Base-by-base conservation (phyloP, 1,140 invertebrate species). In the Brachystomella parvula region DNA sequence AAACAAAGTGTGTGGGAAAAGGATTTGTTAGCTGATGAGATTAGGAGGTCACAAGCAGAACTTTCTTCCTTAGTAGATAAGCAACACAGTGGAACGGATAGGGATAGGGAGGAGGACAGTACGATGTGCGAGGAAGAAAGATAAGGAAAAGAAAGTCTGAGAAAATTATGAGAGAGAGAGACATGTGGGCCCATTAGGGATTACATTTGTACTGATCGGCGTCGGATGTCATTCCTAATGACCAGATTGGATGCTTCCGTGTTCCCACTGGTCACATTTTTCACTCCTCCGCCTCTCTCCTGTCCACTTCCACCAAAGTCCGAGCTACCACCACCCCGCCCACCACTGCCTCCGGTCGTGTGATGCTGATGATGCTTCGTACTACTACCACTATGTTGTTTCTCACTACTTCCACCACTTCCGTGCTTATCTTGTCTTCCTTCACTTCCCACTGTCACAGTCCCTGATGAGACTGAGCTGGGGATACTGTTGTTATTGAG, bases 191-290 rank as follows among this genome's bases (percentile, higher is more conserved):
- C 29, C 57, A 28, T 58, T 58, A 28, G 29, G 21, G 57, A n/a
- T 72, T 69, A 72, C 71, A 73, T 70, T 73, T 73, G 71, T 65
- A 73, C 71, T 73, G 71, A 73, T 66, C 71, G 58, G 49, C 71
- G 66, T 59, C 68, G 30, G 21, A 66, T 61, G 47, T 73, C 68
- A 61, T 47, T 70, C 17, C 68, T 59, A 69, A 73, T 70, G 49
- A 61, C 61, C 33, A 73, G 58, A 56, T 68, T 61, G 47, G 66
- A 64, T 44, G 32, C 39, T 17, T 70, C 66, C 19, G 65, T 32
- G 19, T 58, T 67, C 30, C 67, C 65, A 47, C 32, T 39, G 3
- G 65, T 19, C 19, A 39, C 47, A 62, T 65, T 67, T 49, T 68
- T 68, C 44, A 32, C 47, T 49, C 21, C 35, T 30, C 63, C 49